Evolutionary conservation across 2,797 vertebrate genomes (phyloP).

Genomic region (Xenopus petersii): DNA sequence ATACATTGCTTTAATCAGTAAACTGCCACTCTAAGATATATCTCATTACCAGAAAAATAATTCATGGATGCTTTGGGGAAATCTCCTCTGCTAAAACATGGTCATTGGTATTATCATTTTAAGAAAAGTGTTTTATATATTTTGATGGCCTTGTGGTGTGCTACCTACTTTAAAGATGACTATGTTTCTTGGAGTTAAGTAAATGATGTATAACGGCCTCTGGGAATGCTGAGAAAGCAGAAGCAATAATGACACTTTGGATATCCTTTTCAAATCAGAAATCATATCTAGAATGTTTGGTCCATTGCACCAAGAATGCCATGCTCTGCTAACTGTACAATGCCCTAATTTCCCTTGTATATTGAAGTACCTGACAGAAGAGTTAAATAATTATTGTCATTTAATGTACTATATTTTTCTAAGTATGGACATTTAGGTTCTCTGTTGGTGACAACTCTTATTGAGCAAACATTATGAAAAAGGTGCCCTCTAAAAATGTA

Average conservation of each 20-base stretch:
- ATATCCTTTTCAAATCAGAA: slow-evolving; percentile 59
- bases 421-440: slow-evolving; percentile 22
- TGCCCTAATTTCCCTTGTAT: slow-evolving; percentile 35
- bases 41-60: slow-evolving; percentile 4
- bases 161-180: slow-evolving; percentile 42
- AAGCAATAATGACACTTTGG: slow-evolving; percentile 59
- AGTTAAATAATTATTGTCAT: slow-evolving; percentile 31
- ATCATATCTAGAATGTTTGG: slow-evolving; percentile 52
- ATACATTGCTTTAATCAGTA: slow-evolving; percentile 3
- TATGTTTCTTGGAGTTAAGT: slow-evolving; percentile 60
- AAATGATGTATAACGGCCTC: slow-evolving; percentile 59
- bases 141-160: slow-evolving; percentile 17
- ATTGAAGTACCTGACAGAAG: slow-evolving; percentile 49
- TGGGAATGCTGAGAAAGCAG: slow-evolving; percentile 62
- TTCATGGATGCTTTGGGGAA: background rate
- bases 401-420: slow-evolving; percentile 31
- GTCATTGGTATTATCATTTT: background rate
- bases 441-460: slow-evolving; percentile 12
- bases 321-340: slow-evolving; percentile 42
- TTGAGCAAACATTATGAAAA: slow-evolving; percentile 16
- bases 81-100: background rate
- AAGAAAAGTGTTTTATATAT: slow-evolving; percentile 21
- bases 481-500: slow-evolving; percentile 31
- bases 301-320: slow-evolving; percentile 51
- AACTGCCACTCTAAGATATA: background rate